Base-by-base conservation (phyloP, 1,140 invertebrate genomes). In the Heliothis virescens region DNA sequence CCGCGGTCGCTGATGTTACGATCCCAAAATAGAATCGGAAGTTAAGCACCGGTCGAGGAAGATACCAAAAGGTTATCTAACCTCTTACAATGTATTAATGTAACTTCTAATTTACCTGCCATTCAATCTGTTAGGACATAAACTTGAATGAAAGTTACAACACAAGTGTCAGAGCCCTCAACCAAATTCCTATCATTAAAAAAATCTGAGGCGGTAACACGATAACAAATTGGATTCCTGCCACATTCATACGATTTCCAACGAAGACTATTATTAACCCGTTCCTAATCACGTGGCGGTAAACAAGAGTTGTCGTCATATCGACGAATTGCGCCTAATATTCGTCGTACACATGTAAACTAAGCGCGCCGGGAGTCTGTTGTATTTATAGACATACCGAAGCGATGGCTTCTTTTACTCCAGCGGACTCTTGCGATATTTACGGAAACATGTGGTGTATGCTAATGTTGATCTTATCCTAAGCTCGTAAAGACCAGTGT, bases 301-400 rank as follows among this genome's bases (percentile, higher is more conserved):
- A 82, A 78, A 79, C 50, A 79, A n/a, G 62, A 67, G 55, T 63
- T 18, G 63, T 21, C 47, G 69, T 65, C 67, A 77, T 34, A 69
- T 69, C 73, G 57, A 78, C 63, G 52, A 69, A 78, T 78, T 69
- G 63, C 60, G 63, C 34, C 29, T 69, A 69, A 78, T 78, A 78
- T 78, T 69, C 53, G 29, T 16, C 18, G 29, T 65, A 73, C 21
- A 79, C 15, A 82, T 73, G 81, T 77, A 63, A 79, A 79, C 75
- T 52, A 16, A 65, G 47, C 89, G 82, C 86, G 89, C 89, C 90
- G 90, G 92, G 92, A 91, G 92, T 84, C 86, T 50, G 63, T 74
- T 29, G 81, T 92, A 92, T 91, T 85, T 87, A 87, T 92, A 92
- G 89, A 80, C 81, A 73, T 83, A 80, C 76, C 67, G 74, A 74